Base-by-base conservation (phyloP, 2,888 invertebrate genomes). In the Cerastis rubricosa region DNA sequence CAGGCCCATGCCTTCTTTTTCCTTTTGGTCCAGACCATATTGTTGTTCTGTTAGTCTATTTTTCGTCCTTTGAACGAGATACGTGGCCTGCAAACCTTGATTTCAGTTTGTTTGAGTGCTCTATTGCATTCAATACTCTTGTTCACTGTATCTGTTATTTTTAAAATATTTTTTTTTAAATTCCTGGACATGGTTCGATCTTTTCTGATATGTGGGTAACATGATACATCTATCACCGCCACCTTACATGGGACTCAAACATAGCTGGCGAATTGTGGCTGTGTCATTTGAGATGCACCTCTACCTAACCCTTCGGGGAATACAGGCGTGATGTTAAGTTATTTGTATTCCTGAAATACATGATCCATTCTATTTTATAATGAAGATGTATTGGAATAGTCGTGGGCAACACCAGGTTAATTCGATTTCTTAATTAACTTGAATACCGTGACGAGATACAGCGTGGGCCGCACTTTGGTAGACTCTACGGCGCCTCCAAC, bases 401-500 rank as follows among this genome's bases (percentile, higher is more conserved):
- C n/a, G 64, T n/a, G n/a, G 14, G 14, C 43, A 14, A 4, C 51
- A 54, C 51, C n/a, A 43, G 64, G n/a, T 64, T 64, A 11, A 22
- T 35, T 40, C 17, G 22, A 22, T 35, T 40, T 29, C 29, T 29
- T 35, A 59, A 29, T 35, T 14, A 43, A 43, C n/a, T n/a, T 64
- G n/a, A 64, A 25, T 43, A 9, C 43, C 4, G 35, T 64, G 64
- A n/a, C 43, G 64, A n/a, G n/a, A 3, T 14, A 14, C 43, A n/a
- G 43, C 64, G 64, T 64, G 64, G 64, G 64, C n/a, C n/a, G 64
- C 8, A n/a, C 43, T n/a, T 19, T 43, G 12, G 64, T 64, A 64
- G 64, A 43, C 64, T n/a, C 1, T 64, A 8, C 14, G 64, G 64
- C 43, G 64, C 64, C 17, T 14, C n/a, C n/a, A n/a, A 64, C 8